phyloP scores from a whole-genome alignment of 2,797 vertebrate genomes.

The Enteromius argenteus region DNA sequence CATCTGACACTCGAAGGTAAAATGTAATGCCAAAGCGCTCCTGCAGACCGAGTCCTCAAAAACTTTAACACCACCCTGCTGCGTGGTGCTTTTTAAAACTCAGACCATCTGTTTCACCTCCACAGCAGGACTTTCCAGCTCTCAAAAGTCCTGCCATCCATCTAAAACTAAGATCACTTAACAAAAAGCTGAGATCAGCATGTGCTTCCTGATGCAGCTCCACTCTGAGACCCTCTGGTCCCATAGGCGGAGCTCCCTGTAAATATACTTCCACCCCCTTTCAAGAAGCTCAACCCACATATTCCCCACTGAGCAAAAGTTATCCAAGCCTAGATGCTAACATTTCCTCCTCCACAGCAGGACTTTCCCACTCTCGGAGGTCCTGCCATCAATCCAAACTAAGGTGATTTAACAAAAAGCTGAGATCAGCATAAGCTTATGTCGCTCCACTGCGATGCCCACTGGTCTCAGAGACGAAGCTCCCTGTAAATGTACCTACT shows the following conservation, averaged over 20 bases:
- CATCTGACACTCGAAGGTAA: constrained; percentile 48
- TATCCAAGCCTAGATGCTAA: constrained; percentile 21
- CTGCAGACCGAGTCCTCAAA: constrained; percentile 44
- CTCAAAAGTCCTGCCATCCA: constrained; percentile 13
- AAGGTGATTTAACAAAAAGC: background rate
- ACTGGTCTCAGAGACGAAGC: background rate
- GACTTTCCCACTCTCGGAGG: background rate
- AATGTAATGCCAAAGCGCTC: constrained; percentile 28
- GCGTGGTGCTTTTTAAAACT: constrained; percentile 25
- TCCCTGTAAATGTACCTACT: background rate
- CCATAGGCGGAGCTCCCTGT: background rate
- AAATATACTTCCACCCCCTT: background rate
- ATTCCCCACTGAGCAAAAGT: constrained; percentile 27
- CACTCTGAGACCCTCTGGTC: background rate
- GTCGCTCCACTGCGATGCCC: background rate
- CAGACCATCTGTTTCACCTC: constrained; percentile 25
- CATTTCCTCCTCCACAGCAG: constrained; percentile 1
- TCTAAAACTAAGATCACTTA: background rate
- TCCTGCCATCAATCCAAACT: background rate
- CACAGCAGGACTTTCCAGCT: constrained; percentile 6
- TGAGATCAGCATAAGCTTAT: background rate
- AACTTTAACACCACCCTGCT: constrained; percentile 34
- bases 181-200: constrained; percentile 23
- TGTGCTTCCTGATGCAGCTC: constrained; percentile 20
- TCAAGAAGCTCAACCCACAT: background rate